Evolutionary conservation across 2,888 invertebrate species (phyloP), one percentile per base, ranked within the genome.

Genomic region (Sarcophaga caerulescens): DNA sequence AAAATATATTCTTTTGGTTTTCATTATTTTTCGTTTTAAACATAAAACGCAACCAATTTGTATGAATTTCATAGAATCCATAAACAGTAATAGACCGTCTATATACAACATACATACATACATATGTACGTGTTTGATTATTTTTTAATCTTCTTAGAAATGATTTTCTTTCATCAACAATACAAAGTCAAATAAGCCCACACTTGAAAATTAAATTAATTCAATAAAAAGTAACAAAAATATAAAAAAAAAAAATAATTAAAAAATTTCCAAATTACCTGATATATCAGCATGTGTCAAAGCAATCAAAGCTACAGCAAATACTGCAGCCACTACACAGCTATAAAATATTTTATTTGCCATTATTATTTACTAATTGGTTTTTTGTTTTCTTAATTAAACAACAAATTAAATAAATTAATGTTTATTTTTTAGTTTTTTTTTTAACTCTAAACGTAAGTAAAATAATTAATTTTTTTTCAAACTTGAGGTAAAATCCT

Each of bases 201-300:
- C 57, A 47, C n/a, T 52, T 52, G 52, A 52, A 52, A 52, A 52
- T 4, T 17, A 17, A 17, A 11, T 52, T n/a, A n/a, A n/a, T 17
- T 19, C 19, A 60, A 69, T 11, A 60, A 45, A n/a, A n/a, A n/a
- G 19, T 52, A 70, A 52, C n/a, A n/a, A n/a, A n/a, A n/a, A n/a
- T n/a, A n/a, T n/a, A n/a, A 60, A 45, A n/a, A n/a, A n/a, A 60
- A 45, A n/a, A n/a, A n/a, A 63, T 70, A 47, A 17, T 14, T 57
- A 57, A 14, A 57, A 19, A 44, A 57, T 69, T 44, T 35, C 35
- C 19, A n/a, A 19, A 47, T 69, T 83, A 86, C 86, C 86, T 84
- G 78, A 78, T 78, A 82, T 82, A 60, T 86, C 84, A 44, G 86
- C 86, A 4, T 78, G 80, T 19, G 77, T 66, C 10, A 84, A 17